Conservation (phyloP, 2,113 vertebrate genomes). For the Tupaia chinensis region DNA sequence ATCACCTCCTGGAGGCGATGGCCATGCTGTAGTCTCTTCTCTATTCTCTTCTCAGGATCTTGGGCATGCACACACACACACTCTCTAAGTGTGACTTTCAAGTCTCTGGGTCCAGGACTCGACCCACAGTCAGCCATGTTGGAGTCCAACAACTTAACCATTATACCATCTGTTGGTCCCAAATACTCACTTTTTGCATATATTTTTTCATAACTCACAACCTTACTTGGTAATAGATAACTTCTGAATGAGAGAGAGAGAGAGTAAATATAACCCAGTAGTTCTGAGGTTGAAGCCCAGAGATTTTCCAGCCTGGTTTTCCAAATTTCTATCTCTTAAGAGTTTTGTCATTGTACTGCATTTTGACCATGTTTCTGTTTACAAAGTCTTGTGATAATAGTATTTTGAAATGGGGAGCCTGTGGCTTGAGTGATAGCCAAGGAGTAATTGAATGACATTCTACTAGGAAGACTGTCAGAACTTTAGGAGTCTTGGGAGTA, state of each 20-base stretch:
- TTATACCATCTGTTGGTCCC: too few relatives aligned
- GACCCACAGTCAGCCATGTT: too few relatives aligned
- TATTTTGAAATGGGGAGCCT: slow-evolving; percentile 15
- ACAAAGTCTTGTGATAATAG: not conserved
- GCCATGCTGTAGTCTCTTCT: too few relatives aligned
- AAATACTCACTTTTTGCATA: too few relatives aligned
- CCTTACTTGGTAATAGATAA: not conserved
- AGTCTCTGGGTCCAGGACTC: too few relatives aligned
- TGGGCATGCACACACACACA: too few relatives aligned
- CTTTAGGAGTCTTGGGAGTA: not conserved
- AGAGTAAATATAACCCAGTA: not conserved
- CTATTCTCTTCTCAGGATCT: too few relatives aligned
- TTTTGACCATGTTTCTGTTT: slow-evolving; percentile 56
- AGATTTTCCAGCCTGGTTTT: not conserved
- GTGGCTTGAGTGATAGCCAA: not conserved
- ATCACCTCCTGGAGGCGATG: too few relatives aligned
- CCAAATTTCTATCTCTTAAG: not conserved
- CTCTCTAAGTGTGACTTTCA: too few relatives aligned
- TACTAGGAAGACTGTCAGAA: not conserved
- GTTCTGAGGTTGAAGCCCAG: not conserved
- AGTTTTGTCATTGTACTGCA: not conserved
- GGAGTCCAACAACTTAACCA: too few relatives aligned
- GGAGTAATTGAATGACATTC: not conserved
- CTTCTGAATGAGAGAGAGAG: not conserved
- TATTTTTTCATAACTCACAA: not conserved